Base-by-base conservation (phyloP, 2,797 vertebrate species). In the Pangasius krempfi region DNA sequence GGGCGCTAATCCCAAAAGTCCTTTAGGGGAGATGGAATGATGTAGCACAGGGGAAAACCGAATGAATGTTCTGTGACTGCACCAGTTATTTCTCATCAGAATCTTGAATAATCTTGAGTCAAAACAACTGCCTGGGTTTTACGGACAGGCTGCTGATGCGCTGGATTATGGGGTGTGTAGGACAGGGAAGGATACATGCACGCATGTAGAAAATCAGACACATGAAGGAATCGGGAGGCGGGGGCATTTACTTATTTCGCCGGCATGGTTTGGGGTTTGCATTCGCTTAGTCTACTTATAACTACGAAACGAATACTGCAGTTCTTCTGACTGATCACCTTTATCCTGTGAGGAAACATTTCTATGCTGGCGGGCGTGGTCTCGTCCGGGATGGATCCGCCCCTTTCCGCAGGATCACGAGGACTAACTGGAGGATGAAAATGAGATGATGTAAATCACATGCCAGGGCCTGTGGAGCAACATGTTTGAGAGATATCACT, bases 21-120 rank as follows among this genome's bases (percentile, higher is more conserved):
- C 56, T 82, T 82, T 27, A 60, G 79, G 52, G 12, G 25, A 82
- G 56, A 60, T 60, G 56, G 33, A 82, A 40, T 62, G 40, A 82
- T 44, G 33, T 4, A 27, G 56, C 30, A 12, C 54, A 25, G 79
- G 18, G 52, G n/a, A 54, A 4, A 30, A 78, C 1, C 2, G 14
- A 30, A 54, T 54, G 76, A 79, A 54, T n/a, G n/a, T 18, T 54
- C 27, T 30, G n/a, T 56, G n/a, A 79, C 7, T 54, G 27, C 13
- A 54, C 16, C 75, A 50, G 73, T 47, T 50, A 50, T 14, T 50
- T 78, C 47, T 78, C 47, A 33, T 79, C 52, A 22, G 76, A 79
- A 16, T 14, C 72, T 73, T 44, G 22, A 73, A 6, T 79, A 76
- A 27, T 4, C 75, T 78, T 7, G 27, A 30, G 27, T 5, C 25